Evolutionary conservation across 92 coral and sea anemone species (phyloP).

Genomic region (Parazoanthus darwini): DNA sequence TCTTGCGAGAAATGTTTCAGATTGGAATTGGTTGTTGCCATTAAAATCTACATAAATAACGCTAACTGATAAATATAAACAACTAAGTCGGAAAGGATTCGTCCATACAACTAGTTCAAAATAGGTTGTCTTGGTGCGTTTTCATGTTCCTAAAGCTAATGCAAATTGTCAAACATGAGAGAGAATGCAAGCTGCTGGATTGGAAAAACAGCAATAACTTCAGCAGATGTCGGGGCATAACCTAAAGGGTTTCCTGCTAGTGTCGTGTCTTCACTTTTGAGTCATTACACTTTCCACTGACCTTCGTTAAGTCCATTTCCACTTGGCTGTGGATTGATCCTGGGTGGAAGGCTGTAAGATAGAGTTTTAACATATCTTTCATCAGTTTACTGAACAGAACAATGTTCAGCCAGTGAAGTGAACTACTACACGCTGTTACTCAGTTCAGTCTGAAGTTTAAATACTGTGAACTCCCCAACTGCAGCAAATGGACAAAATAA

Average conservation of each 20-base stretch:
- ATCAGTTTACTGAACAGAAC: not conserved
- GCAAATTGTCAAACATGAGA: not conserved
- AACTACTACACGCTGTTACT: no score
- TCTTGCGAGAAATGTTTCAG: no score
- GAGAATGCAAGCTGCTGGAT: not conserved
- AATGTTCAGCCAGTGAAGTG: no score
- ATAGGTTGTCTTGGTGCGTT: not conserved
- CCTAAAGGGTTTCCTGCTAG: not conserved
- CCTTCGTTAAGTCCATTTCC: constrained; percentile 37
- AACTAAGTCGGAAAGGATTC: no score
- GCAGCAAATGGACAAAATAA: no score
- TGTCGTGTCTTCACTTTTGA: not conserved
- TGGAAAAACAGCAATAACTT: not conserved
- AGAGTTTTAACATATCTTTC: not conserved
- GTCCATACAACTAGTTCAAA: not conserved
- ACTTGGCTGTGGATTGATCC: constrained; percentile 48
- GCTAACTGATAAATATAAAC: no score
- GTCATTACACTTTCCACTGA: not conserved
- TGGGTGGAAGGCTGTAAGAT: constrained; percentile 51
- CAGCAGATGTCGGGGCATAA: not conserved
- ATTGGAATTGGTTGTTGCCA: no score
- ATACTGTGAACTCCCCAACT: no score
- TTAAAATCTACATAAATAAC: no score
- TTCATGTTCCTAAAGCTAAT: no score
- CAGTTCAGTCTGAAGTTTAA: no score